phyloP scores from a whole-genome alignment of 2,888 invertebrate species.

The Melikaiella ostensackeni region DNA sequence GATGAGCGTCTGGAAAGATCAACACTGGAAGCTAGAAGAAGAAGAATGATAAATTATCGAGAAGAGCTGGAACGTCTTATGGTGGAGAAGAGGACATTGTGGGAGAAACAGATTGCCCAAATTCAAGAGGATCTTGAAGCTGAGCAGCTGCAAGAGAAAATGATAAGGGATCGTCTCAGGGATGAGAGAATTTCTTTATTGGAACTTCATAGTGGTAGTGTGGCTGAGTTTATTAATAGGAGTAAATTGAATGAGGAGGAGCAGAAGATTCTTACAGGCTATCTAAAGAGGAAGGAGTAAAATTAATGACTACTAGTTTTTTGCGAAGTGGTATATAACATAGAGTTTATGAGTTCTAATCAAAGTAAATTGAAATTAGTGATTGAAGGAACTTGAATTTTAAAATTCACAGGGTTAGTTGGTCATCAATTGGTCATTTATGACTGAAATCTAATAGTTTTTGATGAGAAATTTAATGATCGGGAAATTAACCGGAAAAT shows the following conservation, averaged over 20 bases:
- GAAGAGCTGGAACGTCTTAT: slow-evolving; percentile 64
- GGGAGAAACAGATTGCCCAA: slow-evolving; percentile 57
- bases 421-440: too few relatives aligned
- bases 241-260: slow-evolving; percentile 59
- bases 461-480: too few relatives aligned
- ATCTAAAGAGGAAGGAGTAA: background rate
- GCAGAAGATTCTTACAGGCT: slow-evolving; percentile 48
- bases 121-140: slow-evolving; percentile 52
- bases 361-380: background rate
- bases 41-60: slow-evolving; percentile 61
- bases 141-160: slow-evolving; percentile 48
- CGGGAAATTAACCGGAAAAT: too few relatives aligned
- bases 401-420: too few relatives aligned
- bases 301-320: background rate
- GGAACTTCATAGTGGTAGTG: slow-evolving; percentile 60
- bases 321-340: background rate
- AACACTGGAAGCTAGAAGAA: slow-evolving; percentile 60
- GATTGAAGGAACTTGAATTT: background rate
- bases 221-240: slow-evolving; percentile 59
- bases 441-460: too few relatives aligned
- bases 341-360: background rate
- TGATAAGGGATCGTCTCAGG: slow-evolving; percentile 46
- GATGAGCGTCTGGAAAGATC: slow-evolving; percentile 62
- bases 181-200: slow-evolving; percentile 62
- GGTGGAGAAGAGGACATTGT: slow-evolving; percentile 59